Evolutionary conservation across 2,113 vertebrate species (phyloP).

Genomic region (Anguilla japonica): DNA sequence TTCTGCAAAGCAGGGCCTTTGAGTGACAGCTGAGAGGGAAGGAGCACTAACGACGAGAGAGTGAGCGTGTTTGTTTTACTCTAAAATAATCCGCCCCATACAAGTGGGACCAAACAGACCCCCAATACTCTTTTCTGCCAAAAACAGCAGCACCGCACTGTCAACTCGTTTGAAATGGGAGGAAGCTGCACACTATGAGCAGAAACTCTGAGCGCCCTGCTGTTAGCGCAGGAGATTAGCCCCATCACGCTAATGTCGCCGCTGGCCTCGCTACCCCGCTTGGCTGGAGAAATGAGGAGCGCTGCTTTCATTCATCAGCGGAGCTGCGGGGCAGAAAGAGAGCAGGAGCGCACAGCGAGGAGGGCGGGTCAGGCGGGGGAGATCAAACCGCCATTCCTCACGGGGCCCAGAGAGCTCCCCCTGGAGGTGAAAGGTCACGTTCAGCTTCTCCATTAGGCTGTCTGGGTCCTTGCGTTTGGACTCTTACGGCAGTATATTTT

Average conservation of each 20-base stretch:
- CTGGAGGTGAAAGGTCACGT: not conserved
- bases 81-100: too few species aligned
- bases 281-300: not conserved
- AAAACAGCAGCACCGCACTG: not conserved
- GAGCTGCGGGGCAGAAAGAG: not conserved
- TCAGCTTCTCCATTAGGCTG: not conserved
- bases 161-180: not conserved
- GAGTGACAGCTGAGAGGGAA: too few species aligned
- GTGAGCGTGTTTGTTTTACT: too few species aligned
- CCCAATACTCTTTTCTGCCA: too few species aligned
- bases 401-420: not conserved
- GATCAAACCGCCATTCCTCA: not conserved
- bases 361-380: not conserved
- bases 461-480: not conserved
- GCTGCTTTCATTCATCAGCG: not conserved
- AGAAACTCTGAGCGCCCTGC: not conserved
- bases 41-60: too few species aligned
- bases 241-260: not conserved
- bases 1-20: too few species aligned
- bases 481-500: not conserved
- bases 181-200: not conserved
- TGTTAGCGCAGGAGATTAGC: not conserved
- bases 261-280: not conserved
- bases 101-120: too few species aligned
- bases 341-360: not conserved